These are phyloP conservation scores for Scaptomyza flava DNA, from an alignment of 2,888 invertebrate genomes.

Conservation along the genomic window DNA sequence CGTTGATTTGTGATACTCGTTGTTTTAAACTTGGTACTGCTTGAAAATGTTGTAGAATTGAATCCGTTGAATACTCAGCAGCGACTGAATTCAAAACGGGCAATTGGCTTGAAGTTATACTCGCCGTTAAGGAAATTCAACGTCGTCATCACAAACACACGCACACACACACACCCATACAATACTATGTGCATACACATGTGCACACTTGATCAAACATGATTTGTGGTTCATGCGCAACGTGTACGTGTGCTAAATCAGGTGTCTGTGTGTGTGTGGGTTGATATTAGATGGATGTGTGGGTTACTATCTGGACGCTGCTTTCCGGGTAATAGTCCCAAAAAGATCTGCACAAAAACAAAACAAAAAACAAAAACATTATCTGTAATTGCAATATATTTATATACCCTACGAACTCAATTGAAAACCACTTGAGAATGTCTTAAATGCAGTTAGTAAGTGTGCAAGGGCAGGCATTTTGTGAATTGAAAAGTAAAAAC, in stretches of 20 bases:
- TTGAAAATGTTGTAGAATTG: slow-evolving; percentile 54
- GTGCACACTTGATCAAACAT: slow-evolving; percentile 23
- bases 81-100: slow-evolving; percentile 78
- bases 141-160: slow-evolving; percentile 39
- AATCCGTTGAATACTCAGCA: slow-evolving; percentile 79
- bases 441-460: slow-evolving; percentile 1
- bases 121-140: slow-evolving; percentile 70
- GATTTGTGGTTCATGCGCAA: slow-evolving; percentile 32
- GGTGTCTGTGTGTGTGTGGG: slow-evolving; percentile 18
- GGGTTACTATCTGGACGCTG: neutral
- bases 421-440: slow-evolving; percentile 44
- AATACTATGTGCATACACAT: neutral
- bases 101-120: slow-evolving; percentile 81
- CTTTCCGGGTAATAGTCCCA: slow-evolving; percentile 57
- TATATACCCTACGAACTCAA: slow-evolving; percentile 29
- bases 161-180: slow-evolving; percentile 13
- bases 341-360: slow-evolving; percentile 17
- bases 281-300: slow-evolving; percentile 6
- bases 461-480: slow-evolving; percentile 56
- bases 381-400: slow-evolving; percentile 27
- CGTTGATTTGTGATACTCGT: slow-evolving; percentile 2
- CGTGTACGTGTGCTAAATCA: slow-evolving; percentile 32
- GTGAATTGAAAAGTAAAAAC: too few species aligned
- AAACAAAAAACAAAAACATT: neutral
- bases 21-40: slow-evolving; percentile 13